Conservation (phyloP, 2,797 vertebrate species). For the Melopsittacus undulatus region DNA sequence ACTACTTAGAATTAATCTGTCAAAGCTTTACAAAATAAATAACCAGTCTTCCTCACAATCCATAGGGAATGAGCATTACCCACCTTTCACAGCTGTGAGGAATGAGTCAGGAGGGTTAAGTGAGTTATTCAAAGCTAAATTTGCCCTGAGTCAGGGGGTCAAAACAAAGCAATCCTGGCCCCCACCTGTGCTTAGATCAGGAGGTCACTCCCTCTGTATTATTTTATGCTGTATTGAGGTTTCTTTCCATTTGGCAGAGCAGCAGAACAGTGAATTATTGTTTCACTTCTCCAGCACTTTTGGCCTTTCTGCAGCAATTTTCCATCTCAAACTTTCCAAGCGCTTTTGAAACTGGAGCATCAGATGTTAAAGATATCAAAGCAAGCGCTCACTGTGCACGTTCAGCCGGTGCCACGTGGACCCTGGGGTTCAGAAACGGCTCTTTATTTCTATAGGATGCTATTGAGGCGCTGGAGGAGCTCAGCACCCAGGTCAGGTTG, state of each 20-base stretch:
- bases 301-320: constrained; percentile 44
- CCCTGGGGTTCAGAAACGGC: background rate
- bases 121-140: background rate
- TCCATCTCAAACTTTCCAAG: constrained; percentile 38
- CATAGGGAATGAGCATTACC: background rate
- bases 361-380: constrained; percentile 9
- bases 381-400: background rate
- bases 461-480: background rate
- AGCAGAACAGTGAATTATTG: background rate
- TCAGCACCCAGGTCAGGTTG: background rate
- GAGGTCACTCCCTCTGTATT: constrained; percentile 17
- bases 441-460: background rate
- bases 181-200: background rate
- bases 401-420: accelerated
- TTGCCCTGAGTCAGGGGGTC: background rate
- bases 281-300: background rate
- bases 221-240: background rate
- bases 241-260: background rate
- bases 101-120: constrained; percentile 21
- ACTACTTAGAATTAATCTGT: background rate
- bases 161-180: background rate
- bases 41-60: background rate
- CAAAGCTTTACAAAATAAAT: constrained; percentile 1
- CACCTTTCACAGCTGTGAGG: background rate
- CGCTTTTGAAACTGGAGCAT: constrained; percentile 11